Evolutionary conservation across 2,888 invertebrate species (phyloP).

Genomic region (Atrina japonica): DNA sequence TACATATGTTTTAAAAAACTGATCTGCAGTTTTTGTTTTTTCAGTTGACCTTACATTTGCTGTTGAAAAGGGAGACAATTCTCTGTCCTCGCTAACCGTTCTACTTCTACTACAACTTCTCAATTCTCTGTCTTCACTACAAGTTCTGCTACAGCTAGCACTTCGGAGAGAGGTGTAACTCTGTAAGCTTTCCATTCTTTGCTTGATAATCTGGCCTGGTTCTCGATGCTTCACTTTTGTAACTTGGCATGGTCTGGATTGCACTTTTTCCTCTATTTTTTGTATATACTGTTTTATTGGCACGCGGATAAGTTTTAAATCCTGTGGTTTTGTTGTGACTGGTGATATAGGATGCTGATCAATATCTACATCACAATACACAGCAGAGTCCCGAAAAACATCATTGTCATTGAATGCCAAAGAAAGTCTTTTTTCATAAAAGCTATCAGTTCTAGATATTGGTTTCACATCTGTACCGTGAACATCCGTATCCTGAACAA

Average conservation of each 20-base stretch:
- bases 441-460: conserved; percentile 56
- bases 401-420: conserved; percentile 83
- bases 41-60: neutral
- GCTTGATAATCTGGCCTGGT: conserved; percentile 69
- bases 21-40: neutral
- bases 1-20: neutral
- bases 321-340: conserved; percentile 3
- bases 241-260: conserved; percentile 49
- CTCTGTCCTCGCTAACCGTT: conserved; percentile 65
- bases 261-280: conserved; percentile 66
- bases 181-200: conserved; percentile 67
- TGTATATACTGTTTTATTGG: conserved; percentile 71
- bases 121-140: conserved; percentile 63
- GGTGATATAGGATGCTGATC: conserved; percentile 43
- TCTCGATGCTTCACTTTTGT: conserved; percentile 63
- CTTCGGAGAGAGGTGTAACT: conserved; percentile 48
- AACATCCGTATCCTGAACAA: conserved; percentile 12
- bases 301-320: conserved; percentile 43
- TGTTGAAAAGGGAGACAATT: conserved; percentile 30
- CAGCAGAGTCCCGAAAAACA: conserved; percentile 90
- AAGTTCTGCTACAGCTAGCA: conserved; percentile 33
- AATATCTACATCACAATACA: conserved; percentile 86
- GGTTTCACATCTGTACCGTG: neutral
- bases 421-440: conserved; percentile 80
- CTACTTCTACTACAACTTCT: conserved; percentile 45